Conservation (phyloP, 2,113 vertebrate species). For the Coreoperca whiteheadi region DNA sequence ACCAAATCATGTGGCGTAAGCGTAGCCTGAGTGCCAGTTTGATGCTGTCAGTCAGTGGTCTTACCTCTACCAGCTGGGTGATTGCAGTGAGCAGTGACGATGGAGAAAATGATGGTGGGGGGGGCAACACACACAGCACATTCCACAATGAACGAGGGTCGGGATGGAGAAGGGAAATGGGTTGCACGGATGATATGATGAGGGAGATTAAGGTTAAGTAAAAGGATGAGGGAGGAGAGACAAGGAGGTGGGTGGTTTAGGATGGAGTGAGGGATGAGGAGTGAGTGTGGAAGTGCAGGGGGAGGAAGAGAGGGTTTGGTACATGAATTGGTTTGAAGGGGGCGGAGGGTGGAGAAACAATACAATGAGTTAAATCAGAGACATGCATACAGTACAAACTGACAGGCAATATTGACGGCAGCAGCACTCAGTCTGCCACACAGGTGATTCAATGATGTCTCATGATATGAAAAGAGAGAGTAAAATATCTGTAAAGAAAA, state of each 20-base stretch:
- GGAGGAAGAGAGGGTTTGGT: constrained; percentile 35
- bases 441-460: constrained; percentile 30
- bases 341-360: constrained; percentile 82
- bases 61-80: constrained; percentile 88
- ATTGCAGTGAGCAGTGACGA: constrained; percentile 83
- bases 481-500: constrained; percentile 7
- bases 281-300: constrained; percentile 31
- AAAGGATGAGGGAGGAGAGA: constrained; percentile 32
- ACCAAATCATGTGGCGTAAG: constrained; percentile 19
- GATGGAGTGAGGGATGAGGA: constrained; percentile 30
- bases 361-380: constrained; percentile 82
- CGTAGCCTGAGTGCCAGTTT: constrained; percentile 34
- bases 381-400: constrained; percentile 76
- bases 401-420: constrained; percentile 42
- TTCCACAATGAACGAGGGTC: constrained; percentile 78
- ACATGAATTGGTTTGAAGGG: constrained; percentile 55
- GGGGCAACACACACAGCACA: constrained; percentile 81
- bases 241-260: constrained; percentile 14
- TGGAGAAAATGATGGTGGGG: constrained; percentile 75
- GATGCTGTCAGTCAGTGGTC: constrained; percentile 57
- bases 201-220: constrained; percentile 33
- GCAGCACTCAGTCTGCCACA: constrained; percentile 9
- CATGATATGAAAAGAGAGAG: constrained; percentile 30
- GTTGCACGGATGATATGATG: constrained; percentile 21
- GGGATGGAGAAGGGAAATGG: constrained; percentile 56